These are phyloP conservation scores for Bellardia bayeri DNA, from an alignment of 2,888 invertebrate genomes.

Conservation along the genomic window DNA sequence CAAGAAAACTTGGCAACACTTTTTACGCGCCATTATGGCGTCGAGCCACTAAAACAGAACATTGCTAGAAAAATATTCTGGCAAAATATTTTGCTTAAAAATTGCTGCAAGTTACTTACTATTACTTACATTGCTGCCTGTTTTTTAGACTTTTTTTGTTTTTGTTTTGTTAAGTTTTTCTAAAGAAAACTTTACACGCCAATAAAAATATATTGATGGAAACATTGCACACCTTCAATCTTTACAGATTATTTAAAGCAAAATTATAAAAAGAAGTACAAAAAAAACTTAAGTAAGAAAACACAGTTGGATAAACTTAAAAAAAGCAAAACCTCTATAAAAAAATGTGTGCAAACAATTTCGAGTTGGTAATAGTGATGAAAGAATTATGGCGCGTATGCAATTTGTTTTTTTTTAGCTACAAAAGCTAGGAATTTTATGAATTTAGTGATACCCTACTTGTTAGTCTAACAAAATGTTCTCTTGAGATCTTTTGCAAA, in stretches of 20 bases:
- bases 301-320: conserved; percentile 31
- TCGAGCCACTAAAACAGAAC: conserved; percentile 21
- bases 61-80: conserved; percentile 27
- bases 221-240: conserved; percentile 60
- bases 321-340: conserved; percentile 8
- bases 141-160: conserved; percentile 6
- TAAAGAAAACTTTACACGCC: conserved; percentile 38
- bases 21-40: conserved; percentile 64
- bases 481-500: neutral
- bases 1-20: conserved; percentile 56
- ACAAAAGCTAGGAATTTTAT: neutral
- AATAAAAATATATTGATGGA: conserved; percentile 50
- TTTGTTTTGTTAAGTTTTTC: neutral
- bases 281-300: conserved; percentile 15
- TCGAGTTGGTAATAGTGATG: conserved; percentile 18
- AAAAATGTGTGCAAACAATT: neutral
- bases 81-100: conserved; percentile 44
- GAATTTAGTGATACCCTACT: conserved; percentile 20
- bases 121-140: conserved; percentile 1
- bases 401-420: neutral
- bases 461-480: neutral
- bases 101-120: conserved; percentile 18
- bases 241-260: conserved; percentile 24
- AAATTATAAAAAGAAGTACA: neutral
- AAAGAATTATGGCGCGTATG: conserved; percentile 62